These are phyloP conservation scores for Theonella swinhoei DNA, from an alignment of 37 sponge, comb jelly and placozoan species.

Conservation along the genomic window DNA sequence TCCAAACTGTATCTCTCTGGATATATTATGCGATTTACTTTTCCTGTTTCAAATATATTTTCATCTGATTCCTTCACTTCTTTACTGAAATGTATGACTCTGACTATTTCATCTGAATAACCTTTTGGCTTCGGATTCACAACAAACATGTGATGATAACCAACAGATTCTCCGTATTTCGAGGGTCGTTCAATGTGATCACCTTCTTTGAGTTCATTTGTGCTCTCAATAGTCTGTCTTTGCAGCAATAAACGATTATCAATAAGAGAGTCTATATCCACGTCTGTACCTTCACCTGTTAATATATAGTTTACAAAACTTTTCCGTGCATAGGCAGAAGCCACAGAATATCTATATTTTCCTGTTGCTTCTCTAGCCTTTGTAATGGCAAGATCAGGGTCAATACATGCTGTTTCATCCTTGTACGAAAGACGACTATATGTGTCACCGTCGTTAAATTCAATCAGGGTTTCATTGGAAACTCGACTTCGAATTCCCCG, in stretches of 20 bases:
- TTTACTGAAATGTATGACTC: no score
- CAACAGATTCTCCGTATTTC: not conserved
- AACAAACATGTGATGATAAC: constrained; percentile 32
- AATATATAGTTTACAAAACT: constrained; percentile 34
- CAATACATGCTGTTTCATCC: constrained; percentile 7
- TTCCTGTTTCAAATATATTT: no score
- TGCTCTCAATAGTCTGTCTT: constrained; percentile 24
- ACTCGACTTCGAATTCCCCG: constrained; percentile 14
- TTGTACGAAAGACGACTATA: constrained; percentile 19
- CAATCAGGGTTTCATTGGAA: not conserved
- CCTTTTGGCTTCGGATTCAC: no score
- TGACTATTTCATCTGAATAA: no score
- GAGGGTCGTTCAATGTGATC: constrained; percentile 28
- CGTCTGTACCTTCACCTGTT: constrained; percentile 8
- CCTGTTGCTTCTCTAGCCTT: not conserved
- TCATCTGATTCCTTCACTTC: no score
- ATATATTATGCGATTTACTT: no score
- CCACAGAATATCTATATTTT: not conserved
- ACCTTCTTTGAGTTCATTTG: constrained; percentile 1
- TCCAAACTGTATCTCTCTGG: no score
- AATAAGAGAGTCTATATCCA: constrained; percentile 26
- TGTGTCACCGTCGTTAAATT: not conserved
- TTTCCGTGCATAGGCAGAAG: not conserved
- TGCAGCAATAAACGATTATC: constrained; percentile 18
- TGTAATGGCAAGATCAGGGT: not conserved